phyloP scores from a whole-genome alignment of 2,113 vertebrate genomes.

The Varanus salvator region DNA sequence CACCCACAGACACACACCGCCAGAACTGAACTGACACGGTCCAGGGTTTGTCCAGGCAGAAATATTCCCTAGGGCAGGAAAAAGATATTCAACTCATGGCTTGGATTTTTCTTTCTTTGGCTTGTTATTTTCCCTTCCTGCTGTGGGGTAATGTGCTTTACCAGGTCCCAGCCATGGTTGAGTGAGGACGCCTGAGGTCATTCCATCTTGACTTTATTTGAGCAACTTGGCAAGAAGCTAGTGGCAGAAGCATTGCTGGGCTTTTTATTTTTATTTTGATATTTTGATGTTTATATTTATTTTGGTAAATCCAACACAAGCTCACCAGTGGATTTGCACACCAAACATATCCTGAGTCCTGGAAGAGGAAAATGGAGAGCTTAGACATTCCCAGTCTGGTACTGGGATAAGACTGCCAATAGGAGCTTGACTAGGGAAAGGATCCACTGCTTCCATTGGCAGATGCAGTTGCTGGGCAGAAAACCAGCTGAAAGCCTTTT shows the following conservation, averaged over 20 bases:
- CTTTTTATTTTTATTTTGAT: not conserved
- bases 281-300: too few relatives aligned
- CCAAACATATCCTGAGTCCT: conserved; percentile 49
- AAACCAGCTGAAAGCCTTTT: rapidly evolving
- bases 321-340: conserved; percentile 47
- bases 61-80: conserved; percentile 8
- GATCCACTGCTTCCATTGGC: rapidly evolving
- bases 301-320: conserved; percentile 49
- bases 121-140: conserved; percentile 40
- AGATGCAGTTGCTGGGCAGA: not conserved
- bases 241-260: conserved; percentile 40
- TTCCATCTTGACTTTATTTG: conserved; percentile 61
- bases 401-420: not conserved
- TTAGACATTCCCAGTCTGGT: rapidly evolving
- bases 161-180: conserved; percentile 38
- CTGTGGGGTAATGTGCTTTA: conserved; percentile 51
- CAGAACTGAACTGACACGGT: not conserved
- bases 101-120: conserved; percentile 15
- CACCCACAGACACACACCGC: not conserved
- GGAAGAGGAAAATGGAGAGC: not conserved
- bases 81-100: conserved; percentile 8
- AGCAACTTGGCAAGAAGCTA: conserved; percentile 56
- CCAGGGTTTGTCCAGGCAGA: not conserved
- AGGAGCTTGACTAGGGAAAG: rapidly evolving
- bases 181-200: conserved; percentile 48